Evolutionary conservation across 2,797 vertebrate genomes (phyloP).

Genomic region (Cyclura pinguis): DNA sequence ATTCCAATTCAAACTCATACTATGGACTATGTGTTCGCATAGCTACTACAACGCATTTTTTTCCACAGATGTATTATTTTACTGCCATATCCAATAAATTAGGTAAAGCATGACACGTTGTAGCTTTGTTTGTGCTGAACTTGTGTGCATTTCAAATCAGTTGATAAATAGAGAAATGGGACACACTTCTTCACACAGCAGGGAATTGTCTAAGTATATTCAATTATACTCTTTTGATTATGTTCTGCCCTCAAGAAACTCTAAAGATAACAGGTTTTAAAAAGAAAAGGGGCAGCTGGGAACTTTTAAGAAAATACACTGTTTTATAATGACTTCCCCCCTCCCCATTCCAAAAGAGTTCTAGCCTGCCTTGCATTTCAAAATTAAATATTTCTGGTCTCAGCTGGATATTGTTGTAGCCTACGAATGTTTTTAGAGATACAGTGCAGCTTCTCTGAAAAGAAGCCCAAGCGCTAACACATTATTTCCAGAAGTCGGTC

Average conservation of each 20-base stretch:
- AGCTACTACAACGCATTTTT: slow-evolving; percentile 52
- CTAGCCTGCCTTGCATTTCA: slow-evolving; percentile 71
- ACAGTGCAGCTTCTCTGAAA: slow-evolving; percentile 59
- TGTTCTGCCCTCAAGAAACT: slow-evolving; percentile 77
- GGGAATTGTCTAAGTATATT: slow-evolving; percentile 79
- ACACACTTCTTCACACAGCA: slow-evolving; percentile 74
- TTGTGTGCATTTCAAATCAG: slow-evolving; percentile 72
- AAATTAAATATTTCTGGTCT: slow-evolving; percentile 68
- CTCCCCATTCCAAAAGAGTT: slow-evolving; percentile 45
- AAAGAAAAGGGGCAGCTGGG: slow-evolving; percentile 72
- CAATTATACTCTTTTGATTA: slow-evolving; percentile 82
- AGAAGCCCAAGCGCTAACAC: slow-evolving; percentile 61
- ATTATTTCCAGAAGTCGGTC: slow-evolving; percentile 59
- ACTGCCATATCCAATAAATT: slow-evolving; percentile 60
- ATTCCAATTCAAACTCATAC: slow-evolving; percentile 39
- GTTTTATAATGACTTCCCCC: slow-evolving; percentile 39
- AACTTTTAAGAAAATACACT: slow-evolving; percentile 72
- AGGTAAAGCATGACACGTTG: slow-evolving; percentile 65
- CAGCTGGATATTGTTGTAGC: slow-evolving; percentile 68
- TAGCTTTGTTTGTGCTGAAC: slow-evolving; percentile 72
- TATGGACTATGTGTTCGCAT: slow-evolving; percentile 47
- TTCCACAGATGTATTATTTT: slow-evolving; percentile 50
- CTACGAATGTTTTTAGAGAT: slow-evolving; percentile 69
- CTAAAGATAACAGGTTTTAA: slow-evolving; percentile 67
- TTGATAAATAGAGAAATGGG: slow-evolving; percentile 65